A percentile compares a stretch with the other conserved stretches of the same genome.
Conservation (phyloP, 2,888 invertebrate species). For the Dascillus cervinus region DNA sequence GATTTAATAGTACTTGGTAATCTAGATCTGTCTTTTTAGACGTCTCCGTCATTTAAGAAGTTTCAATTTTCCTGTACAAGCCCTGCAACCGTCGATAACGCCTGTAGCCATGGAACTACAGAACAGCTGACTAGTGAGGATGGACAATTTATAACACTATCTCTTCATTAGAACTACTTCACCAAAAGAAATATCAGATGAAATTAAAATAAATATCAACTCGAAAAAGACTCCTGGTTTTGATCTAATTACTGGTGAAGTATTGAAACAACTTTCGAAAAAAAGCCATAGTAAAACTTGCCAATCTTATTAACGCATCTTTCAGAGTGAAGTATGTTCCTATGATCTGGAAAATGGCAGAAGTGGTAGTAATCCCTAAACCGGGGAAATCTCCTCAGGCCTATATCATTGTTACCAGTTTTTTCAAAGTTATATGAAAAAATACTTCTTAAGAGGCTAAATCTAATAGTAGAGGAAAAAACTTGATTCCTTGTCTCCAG, state of each 20-base stretch:
- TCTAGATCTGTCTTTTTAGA: too few relatives aligned
- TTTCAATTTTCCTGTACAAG: too few relatives aligned
- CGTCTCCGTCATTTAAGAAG: too few relatives aligned
- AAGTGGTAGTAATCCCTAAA: constrained; percentile 3
- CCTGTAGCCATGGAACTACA: too few relatives aligned
- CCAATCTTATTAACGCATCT: constrained; percentile 2
- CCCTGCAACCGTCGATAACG: too few relatives aligned
- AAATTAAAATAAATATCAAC: constrained; percentile 4
- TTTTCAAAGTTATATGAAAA: background rate
- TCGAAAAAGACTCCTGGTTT: constrained; percentile 2
- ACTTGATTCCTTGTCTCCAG: too few relatives aligned
- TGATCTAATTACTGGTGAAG: constrained; percentile 4
- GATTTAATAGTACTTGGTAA: too few relatives aligned
- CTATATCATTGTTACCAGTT: background rate
- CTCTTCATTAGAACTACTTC: constrained; percentile 2
- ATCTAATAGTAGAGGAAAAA: too few relatives aligned
- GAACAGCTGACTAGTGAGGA: too few relatives aligned
- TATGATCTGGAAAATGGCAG: constrained; percentile 1
- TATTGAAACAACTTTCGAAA: constrained; percentile 1
- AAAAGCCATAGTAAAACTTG: constrained; percentile 2
- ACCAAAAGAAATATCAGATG: constrained; percentile 5
- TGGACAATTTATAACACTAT: too few relatives aligned
- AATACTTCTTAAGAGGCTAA: background rate
- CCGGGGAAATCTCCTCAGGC: constrained; percentile 2
- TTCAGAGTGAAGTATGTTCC: background rate